Percentiles rank a stretch among this genome's conserved stretches.
phyloP scores from a whole-genome alignment of 2,113 vertebrate genomes.

The Empidonax traillii region DNA sequence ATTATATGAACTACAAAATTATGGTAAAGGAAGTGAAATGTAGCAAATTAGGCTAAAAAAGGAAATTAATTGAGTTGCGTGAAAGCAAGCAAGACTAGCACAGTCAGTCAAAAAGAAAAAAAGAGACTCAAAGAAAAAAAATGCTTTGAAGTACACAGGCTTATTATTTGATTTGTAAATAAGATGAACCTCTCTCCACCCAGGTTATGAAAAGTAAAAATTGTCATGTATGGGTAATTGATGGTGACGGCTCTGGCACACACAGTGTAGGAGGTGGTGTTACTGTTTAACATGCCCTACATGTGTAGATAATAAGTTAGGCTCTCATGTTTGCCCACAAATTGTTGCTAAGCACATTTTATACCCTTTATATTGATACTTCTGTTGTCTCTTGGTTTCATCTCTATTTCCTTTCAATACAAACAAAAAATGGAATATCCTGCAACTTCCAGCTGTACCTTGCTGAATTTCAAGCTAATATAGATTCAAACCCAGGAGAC shows the following conservation, averaged over 20 bases:
- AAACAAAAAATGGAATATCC: background rate
- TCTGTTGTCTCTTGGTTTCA: conserved; percentile 6
- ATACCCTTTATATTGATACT: background rate
- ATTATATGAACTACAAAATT: background rate
- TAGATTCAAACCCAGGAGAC: background rate
- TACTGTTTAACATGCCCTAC: conserved; percentile 32
- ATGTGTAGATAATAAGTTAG: conserved; percentile 33
- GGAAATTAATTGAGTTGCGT: background rate
- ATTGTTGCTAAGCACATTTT: conserved; percentile 1
- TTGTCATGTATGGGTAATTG: conserved; percentile 46
- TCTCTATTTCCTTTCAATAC: background rate
- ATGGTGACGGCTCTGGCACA: conserved; percentile 35
- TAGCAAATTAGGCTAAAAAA: conserved; percentile 4
- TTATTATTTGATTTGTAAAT: conserved; percentile 59
- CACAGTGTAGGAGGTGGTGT: background rate
- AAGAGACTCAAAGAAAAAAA: background rate
- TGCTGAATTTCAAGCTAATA: background rate
- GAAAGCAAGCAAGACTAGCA: conserved; percentile 3
- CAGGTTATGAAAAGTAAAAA: conserved; percentile 64
- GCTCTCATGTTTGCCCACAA: conserved; percentile 27
- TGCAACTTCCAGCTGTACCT: background rate
- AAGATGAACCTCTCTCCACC: conserved; percentile 51
- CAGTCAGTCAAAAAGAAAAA: background rate
- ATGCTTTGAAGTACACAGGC: conserved; percentile 37
- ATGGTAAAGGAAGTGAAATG: background rate